These are phyloP conservation scores for Yponomeuta sedellus DNA, from an alignment of 2,888 invertebrate species.

Conservation along the genomic window DNA sequence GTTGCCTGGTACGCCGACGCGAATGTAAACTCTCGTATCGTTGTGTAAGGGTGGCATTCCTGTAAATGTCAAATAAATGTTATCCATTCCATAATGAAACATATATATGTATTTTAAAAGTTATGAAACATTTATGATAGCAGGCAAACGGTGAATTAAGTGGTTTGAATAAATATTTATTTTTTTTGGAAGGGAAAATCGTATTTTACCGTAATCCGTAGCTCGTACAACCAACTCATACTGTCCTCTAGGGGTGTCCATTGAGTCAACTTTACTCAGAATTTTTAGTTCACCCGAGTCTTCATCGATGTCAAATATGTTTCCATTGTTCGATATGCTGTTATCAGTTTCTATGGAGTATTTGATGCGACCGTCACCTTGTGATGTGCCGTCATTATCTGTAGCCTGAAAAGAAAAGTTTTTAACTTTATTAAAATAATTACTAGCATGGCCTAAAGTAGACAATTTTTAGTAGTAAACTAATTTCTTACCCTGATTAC, in stretches of 20 bases:
- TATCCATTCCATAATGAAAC: no score
- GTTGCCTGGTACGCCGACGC: slow-evolving; percentile 88
- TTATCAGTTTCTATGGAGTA: slow-evolving; percentile 83
- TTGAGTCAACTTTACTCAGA: slow-evolving; percentile 79
- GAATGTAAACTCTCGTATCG: slow-evolving; percentile 80
- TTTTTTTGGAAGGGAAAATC: background rate
- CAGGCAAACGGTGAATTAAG: no score
- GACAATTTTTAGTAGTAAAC: background rate
- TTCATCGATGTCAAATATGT: slow-evolving; percentile 80
- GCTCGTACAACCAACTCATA: slow-evolving; percentile 82
- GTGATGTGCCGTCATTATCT: slow-evolving; percentile 84
- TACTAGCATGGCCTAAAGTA: no score
- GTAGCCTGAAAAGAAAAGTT: slow-evolving; percentile 72
- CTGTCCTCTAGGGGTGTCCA: slow-evolving; percentile 85
- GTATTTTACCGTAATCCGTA: slow-evolving; percentile 79
- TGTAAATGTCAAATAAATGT: slow-evolving; percentile 35
- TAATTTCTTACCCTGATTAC: slow-evolving; percentile 78
- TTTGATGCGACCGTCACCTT: slow-evolving; percentile 81
- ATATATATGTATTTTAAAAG: no score
- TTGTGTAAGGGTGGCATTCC: slow-evolving; percentile 80
- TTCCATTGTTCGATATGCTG: slow-evolving; percentile 78
- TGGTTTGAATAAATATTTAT: background rate
- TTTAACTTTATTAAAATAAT: slow-evolving; percentile 4
- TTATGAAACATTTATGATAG: no score
- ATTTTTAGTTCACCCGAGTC: slow-evolving; percentile 83